Conservation (phyloP, 37 sponge, comb jelly and placozoan genomes). For the Mnemiopsis leidyi region DNA sequence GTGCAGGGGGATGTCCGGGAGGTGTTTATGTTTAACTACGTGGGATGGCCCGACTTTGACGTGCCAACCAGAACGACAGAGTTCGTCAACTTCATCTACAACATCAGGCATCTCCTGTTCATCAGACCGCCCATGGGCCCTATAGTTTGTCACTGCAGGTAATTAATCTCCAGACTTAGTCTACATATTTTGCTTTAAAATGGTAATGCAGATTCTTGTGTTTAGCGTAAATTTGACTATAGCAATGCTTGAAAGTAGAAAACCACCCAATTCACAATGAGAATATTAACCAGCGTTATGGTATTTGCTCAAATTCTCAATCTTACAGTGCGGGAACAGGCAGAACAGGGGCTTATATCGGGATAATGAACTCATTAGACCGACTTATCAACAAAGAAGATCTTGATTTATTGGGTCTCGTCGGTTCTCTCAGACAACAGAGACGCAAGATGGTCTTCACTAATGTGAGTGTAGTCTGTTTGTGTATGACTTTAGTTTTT, state of each 20-base stretch:
- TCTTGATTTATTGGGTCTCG: slow-evolving; percentile 1
- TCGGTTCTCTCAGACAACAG: slow-evolving; percentile 26
- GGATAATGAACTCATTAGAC: slow-evolving; percentile 14
- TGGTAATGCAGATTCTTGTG: too few relatives aligned
- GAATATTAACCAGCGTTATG: too few relatives aligned
- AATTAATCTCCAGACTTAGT: too few relatives aligned
- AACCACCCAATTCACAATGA: too few relatives aligned
- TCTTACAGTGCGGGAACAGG: slow-evolving; percentile 49
- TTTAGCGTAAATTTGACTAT: too few relatives aligned
- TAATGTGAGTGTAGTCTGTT: background rate
- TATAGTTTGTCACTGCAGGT: slow-evolving; percentile 51
- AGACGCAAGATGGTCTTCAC: slow-evolving; percentile 51
- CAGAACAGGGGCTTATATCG: slow-evolving; percentile 44
- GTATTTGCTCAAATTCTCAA: too few relatives aligned
- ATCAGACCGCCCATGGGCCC: slow-evolving; percentile 36
- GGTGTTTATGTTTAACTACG: slow-evolving; percentile 53
- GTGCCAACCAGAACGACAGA: slow-evolving; percentile 34
- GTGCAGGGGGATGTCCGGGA: slow-evolving; percentile 35
- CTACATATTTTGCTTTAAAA: too few relatives aligned
- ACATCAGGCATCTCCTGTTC: slow-evolving; percentile 41
- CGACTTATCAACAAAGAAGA: slow-evolving; percentile 1
- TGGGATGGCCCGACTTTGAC: slow-evolving; percentile 63
- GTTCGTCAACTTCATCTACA: slow-evolving; percentile 62
- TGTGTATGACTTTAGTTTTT: too few relatives aligned
- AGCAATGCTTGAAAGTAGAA: too few relatives aligned